Evolutionary conservation across 37 sponge, comb jelly and placozoan genomes (phyloP).

Genomic region (Crambe crambe): DNA sequence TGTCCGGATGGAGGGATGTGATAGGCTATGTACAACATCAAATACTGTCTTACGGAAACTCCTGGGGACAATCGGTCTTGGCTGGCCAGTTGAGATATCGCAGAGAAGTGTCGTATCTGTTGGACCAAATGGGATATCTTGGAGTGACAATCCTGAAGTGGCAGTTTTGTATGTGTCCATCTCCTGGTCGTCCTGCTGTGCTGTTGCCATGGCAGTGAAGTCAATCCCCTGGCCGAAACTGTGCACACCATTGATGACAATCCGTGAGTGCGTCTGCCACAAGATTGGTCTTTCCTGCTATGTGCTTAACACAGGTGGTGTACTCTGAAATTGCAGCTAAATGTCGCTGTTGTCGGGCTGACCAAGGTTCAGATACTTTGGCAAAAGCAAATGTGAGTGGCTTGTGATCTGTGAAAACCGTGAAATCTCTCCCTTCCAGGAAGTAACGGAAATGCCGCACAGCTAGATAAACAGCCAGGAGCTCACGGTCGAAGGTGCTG

Average conservation of each 20-base stretch:
- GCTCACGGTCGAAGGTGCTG: conserved; percentile 56
- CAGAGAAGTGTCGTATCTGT: not conserved
- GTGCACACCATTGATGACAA: not conserved
- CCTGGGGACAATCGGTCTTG: too few relatives aligned
- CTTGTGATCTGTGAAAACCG: conserved; percentile 46
- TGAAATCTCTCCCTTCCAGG: too few relatives aligned
- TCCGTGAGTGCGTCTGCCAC: not conserved
- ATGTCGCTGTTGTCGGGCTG: too few relatives aligned
- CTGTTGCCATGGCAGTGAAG: not conserved
- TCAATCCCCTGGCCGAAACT: not conserved
- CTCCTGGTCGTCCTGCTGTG: not conserved
- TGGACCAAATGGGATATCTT: not conserved
- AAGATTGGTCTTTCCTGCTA: too few relatives aligned
- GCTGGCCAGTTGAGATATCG: not conserved
- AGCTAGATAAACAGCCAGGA: conserved; percentile 15
- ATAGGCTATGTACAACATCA: too few relatives aligned
- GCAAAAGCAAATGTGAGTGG: conserved; percentile 38
- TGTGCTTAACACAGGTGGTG: too few relatives aligned
- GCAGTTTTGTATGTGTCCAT: not conserved
- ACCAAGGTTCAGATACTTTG: conserved; percentile 24
- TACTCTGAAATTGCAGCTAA: too few relatives aligned
- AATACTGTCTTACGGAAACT: too few relatives aligned
- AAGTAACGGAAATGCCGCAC: conserved; percentile 48
- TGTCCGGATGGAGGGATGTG: too few relatives aligned
- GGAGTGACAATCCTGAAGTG: not conserved